Evolutionary conservation across 2,888 invertebrate genomes (phyloP), one percentile per base, ranked within the genome.

Genomic region (Patella depressa): DNA sequence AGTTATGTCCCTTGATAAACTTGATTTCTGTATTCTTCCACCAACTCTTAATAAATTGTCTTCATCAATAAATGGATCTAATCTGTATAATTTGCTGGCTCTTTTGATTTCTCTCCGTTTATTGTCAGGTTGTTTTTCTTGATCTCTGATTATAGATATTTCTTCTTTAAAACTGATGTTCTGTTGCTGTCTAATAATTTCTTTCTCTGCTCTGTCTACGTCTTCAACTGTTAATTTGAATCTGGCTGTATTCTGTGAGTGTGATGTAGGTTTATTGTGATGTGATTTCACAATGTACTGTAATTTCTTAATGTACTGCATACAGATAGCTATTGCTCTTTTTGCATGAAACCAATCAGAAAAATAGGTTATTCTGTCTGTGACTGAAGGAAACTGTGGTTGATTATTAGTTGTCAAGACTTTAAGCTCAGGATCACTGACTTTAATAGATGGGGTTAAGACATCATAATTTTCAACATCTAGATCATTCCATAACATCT

Each of bases 391-490:
- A 70, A 77, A 79, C 17, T 57, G 29, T 69, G 74, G 19, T 53
- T 11, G 14, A 45, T 45, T 5, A 72, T 79, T 72, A 24, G 53
- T 55, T 24, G 53, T 14, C 34, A 19, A 53, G 34, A 74, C 12
- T 72, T 76, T 79, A 12, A 81, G 74, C 54, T 81, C 81, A 34
- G 75, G 77, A 55, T 81, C 79, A 65, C 76, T 73, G 14, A 19
- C 19, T 24, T 12, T 7, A 9, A 78, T 12, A 14, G 19, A 17
- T 57, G 15, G 15, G 4, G 15, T 4, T 17, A 65, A 65, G 9
- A 17, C n/a, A 19, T 17, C n/a, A 65, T 19, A 65, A n/a, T 65
- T 65, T 65, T n/a, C n/a, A 19, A 15, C 65, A 65, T 65, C 65
- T 65, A 65, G n/a, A 19, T 15, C n/a, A 65, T 65, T 65, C 65